A percentile compares a stretch with the other conserved stretches of the same genome.
Conservation (phyloP, 1,140 invertebrate genomes). For the Micrasema minimum region DNA sequence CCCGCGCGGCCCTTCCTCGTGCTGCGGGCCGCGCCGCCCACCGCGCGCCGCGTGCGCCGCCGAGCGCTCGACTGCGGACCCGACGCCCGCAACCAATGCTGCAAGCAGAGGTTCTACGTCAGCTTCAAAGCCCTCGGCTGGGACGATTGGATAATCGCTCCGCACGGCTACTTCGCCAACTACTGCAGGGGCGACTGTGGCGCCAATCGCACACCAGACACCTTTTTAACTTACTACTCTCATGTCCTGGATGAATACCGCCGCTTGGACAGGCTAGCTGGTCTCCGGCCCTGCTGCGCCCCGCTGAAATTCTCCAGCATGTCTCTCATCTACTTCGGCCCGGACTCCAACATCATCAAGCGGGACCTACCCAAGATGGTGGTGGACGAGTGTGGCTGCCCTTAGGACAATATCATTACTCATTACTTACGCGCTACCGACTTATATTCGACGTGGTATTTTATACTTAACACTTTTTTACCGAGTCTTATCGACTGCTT, state of each 20-base stretch:
- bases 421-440: slow-evolving; percentile 28
- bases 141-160: slow-evolving; percentile 96
- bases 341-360: slow-evolving; percentile 91
- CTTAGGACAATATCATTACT: slow-evolving; percentile 66
- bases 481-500: slow-evolving; percentile 52
- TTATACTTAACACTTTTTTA: slow-evolving; percentile 54
- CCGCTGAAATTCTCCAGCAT: slow-evolving; percentile 92
- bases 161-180: slow-evolving; percentile 91
- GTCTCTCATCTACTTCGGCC: slow-evolving; percentile 93
- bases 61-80: slow-evolving; percentile 82
- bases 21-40: slow-evolving; percentile 71
- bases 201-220: slow-evolving; percentile 80
- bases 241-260: slow-evolving; percentile 91
- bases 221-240: slow-evolving; percentile 87
- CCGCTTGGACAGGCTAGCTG: slow-evolving; percentile 77
- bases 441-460: slow-evolving; percentile 39
- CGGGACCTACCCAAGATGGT: slow-evolving; percentile 96
- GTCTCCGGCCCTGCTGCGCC: slow-evolving; percentile 92
- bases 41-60: slow-evolving; percentile 76
- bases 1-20: slow-evolving; percentile 85
- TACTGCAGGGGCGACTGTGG: slow-evolving; percentile 91
- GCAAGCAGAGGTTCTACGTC: slow-evolving; percentile 91
- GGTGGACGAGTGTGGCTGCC: slow-evolving; percentile 95
- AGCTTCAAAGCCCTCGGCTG: slow-evolving; percentile 90
- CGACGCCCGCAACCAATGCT: slow-evolving; percentile 81